Evolutionary conservation across 2,888 invertebrate species (phyloP), one percentile per base, ranked within the genome.

Genomic region (Hydrotaea diabolus): DNA sequence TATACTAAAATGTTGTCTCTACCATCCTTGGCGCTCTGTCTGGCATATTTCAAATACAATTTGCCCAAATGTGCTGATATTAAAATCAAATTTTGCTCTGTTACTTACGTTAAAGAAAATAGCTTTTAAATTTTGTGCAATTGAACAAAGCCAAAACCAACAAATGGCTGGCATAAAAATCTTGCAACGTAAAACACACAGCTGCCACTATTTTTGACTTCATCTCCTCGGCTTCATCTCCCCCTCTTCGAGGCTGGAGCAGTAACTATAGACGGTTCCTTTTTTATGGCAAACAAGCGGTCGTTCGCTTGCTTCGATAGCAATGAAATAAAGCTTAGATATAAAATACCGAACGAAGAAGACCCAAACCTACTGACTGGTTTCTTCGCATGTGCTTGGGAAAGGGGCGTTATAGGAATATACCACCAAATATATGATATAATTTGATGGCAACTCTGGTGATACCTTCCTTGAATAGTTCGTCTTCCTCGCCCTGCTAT

Each of bases 91-190:
- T 85, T 83, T 85, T 82, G 83, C 73, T 83, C 78, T 31, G 74
- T 82, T 80, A 81, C 49, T 39, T 77, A 49, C 39, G 15, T 80
- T 62, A 62, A 77, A 85, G 72, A 77, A 86, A 83, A 86, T 74
- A 82, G 75, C 82, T 77, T 83, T 86, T 86, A 85, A 86, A 78
- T 85, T 86, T 77, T 77, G 77, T 79, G n/a, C 85, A 82, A 85
- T 84, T 80, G 80, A 83, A 79, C 77, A 77, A 78, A 85, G 76
- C 83, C 31, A 77, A 31, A 31, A 83, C 81, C 83, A 85, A 80
- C 55, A 55, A 55, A 55, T 85, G 79, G 80, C 74, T 75, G 69
- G 80, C 53, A 80, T 74, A 71, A 74, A 66, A 17, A 39, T 9
- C 76, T 59, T 75, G 59, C 73, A 76, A 64, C 43, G n/a, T 39